phyloP scores from a whole-genome alignment of 1,140 invertebrate genomes.

The Saccostrea cuccullata region DNA sequence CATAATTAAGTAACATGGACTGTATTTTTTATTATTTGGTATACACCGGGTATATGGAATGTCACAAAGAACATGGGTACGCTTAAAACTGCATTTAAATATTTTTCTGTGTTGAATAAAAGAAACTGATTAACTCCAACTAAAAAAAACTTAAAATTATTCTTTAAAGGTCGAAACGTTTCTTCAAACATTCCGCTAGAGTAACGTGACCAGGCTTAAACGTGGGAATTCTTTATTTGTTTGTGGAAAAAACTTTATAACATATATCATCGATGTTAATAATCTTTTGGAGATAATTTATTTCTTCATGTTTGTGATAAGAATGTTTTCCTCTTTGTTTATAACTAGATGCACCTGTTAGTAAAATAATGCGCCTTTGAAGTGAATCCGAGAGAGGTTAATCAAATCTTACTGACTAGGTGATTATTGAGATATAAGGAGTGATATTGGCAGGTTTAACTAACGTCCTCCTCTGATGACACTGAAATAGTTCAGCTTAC shows the following conservation, averaged over 20 bases:
- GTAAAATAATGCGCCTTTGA: conserved; percentile 7
- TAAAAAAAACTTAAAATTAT: background rate
- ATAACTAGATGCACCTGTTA: background rate
- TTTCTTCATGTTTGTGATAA: background rate
- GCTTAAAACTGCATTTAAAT: background rate
- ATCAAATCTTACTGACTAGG: background rate
- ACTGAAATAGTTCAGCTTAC: background rate
- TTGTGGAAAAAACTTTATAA: background rate
- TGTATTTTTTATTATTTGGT: too few species aligned
- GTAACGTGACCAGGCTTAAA: background rate
- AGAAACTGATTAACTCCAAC: background rate
- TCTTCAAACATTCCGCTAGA: background rate
- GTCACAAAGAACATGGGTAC: too few species aligned
- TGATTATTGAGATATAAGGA: conserved; percentile 1
- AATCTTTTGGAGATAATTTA: background rate
- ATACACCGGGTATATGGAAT: too few species aligned
- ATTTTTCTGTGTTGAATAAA: background rate
- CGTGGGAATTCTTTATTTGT: background rate
- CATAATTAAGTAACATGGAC: too few species aligned
- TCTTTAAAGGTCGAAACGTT: background rate
- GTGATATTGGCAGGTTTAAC: background rate
- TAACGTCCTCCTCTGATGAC: background rate
- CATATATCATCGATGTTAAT: background rate
- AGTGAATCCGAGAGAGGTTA: background rate
- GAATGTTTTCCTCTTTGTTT: background rate